Evolutionary conservation across 2,113 vertebrate species (phyloP).

Genomic region (Ancistrus triradiatus): DNA sequence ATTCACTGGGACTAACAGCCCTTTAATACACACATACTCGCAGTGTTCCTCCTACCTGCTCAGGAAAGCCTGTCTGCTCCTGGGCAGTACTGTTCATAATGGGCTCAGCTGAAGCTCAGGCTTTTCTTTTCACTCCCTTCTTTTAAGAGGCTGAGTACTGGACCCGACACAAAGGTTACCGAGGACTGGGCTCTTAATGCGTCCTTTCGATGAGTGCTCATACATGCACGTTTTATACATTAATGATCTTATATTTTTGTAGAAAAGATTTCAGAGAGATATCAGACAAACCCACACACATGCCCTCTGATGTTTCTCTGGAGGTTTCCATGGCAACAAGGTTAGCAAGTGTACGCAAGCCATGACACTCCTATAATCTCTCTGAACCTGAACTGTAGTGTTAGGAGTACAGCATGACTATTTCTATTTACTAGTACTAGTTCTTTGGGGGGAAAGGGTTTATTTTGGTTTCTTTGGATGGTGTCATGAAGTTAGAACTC

Average conservation of each 20-base stretch:
- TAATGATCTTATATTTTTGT: too few species aligned
- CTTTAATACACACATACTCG: neutral
- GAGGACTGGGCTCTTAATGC: too few species aligned
- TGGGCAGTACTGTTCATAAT: constrained; percentile 38
- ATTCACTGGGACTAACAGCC: neutral
- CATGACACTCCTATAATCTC: neutral
- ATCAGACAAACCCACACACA: neutral
- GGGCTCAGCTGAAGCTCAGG: constrained; percentile 22
- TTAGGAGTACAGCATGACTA: too few species aligned
- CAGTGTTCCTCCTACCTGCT: neutral
- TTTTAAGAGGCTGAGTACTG: constrained; percentile 11
- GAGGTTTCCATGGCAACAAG: constrained; percentile 49
- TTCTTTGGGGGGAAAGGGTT: too few species aligned
- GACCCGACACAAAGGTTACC: too few species aligned
- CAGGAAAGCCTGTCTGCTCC: constrained; percentile 28
- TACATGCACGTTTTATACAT: neutral
- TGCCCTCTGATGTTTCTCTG: constrained; percentile 34
- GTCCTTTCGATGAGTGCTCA: too few species aligned
- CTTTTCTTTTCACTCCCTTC: constrained; percentile 10
- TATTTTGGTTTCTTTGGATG: too few species aligned
- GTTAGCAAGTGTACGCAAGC: neutral
- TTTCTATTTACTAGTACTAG: too few species aligned
- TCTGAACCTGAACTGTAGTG: neutral
- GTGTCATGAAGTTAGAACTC: too few species aligned
- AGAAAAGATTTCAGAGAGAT: too few species aligned